phyloP scores from a whole-genome alignment of 2,888 invertebrate species.

The Pseudanteris insignis region DNA sequence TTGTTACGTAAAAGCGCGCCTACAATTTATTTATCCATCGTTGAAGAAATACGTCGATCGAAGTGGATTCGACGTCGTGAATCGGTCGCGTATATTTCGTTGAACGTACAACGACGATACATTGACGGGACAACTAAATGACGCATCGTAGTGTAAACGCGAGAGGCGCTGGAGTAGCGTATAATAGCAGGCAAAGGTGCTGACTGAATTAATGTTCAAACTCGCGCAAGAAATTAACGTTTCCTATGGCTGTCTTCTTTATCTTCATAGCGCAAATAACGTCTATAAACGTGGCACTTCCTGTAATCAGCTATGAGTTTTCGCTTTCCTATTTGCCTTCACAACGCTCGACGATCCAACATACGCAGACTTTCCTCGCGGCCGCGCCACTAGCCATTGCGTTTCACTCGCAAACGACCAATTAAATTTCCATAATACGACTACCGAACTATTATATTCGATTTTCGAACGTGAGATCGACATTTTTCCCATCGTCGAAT shows the following conservation, averaged over 20 bases:
- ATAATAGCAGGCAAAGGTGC: background rate
- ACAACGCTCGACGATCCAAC: slow-evolving; percentile 24
- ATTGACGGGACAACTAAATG: too few relatives aligned
- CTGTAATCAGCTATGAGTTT: slow-evolving; percentile 43
- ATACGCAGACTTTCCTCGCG: slow-evolving; percentile 31
- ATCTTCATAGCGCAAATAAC: slow-evolving; percentile 38
- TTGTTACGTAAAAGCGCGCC: too few relatives aligned
- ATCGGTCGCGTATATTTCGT: too few relatives aligned
- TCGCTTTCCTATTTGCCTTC: slow-evolving; percentile 46
- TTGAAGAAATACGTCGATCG: too few relatives aligned
- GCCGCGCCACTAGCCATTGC: slow-evolving; percentile 27
- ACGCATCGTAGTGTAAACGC: too few relatives aligned
- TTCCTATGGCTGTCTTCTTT: slow-evolving; percentile 37
- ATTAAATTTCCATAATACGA: slow-evolving; percentile 48
- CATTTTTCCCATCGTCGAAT: slow-evolving; percentile 26
- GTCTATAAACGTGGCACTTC: slow-evolving; percentile 42
- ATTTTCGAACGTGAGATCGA: slow-evolving; percentile 36
- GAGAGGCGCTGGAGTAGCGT: background rate
- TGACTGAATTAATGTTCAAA: slow-evolving; percentile 25
- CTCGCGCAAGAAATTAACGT: slow-evolving; percentile 32
- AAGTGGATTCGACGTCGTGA: too few relatives aligned
- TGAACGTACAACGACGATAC: too few relatives aligned
- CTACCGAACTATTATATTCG: slow-evolving; percentile 42
- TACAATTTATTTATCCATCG: too few relatives aligned
- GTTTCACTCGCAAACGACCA: slow-evolving; percentile 44